phyloP scores from a whole-genome alignment of 1,140 invertebrate genomes.

The Chymomyza costata region DNA sequence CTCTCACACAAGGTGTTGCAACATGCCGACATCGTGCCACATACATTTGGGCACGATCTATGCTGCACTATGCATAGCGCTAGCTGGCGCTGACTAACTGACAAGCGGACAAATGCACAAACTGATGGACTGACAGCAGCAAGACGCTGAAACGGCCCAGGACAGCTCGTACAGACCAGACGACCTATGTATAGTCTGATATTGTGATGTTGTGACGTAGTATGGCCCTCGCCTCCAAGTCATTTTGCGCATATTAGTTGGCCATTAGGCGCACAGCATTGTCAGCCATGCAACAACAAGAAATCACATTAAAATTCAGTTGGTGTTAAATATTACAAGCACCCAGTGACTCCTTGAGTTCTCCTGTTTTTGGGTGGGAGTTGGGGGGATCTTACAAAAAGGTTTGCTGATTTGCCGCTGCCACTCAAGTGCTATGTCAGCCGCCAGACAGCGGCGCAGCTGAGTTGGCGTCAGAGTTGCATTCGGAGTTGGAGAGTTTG shows the following conservation, averaged over 20 bases:
- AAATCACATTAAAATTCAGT: slow-evolving; percentile 67
- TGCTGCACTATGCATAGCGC: slow-evolving; percentile 1
- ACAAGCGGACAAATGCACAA: no score
- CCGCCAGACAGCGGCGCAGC: slow-evolving; percentile 26
- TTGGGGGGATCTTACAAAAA: slow-evolving; percentile 50
- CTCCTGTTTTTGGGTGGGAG: background rate
- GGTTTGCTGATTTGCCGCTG: slow-evolving; percentile 63
- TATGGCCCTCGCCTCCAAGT: slow-evolving; percentile 65
- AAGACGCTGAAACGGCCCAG: slow-evolving; percentile 17
- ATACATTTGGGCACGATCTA: slow-evolving; percentile 30
- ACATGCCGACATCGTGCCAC: slow-evolving; percentile 7
- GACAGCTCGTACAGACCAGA: background rate
- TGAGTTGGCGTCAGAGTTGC: slow-evolving; percentile 23
- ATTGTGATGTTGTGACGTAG: slow-evolving; percentile 30
- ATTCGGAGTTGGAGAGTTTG: slow-evolving; percentile 23
- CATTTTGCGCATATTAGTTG: slow-evolving; percentile 71
- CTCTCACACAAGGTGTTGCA: slow-evolving; percentile 51
- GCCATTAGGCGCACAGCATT: slow-evolving; percentile 62
- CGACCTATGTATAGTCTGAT: background rate
- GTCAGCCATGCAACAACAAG: slow-evolving; percentile 32
- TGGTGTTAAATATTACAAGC: slow-evolving; percentile 71
- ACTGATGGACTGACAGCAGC: background rate
- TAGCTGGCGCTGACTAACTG: background rate
- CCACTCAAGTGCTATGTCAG: slow-evolving; percentile 47
- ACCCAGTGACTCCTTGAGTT: slow-evolving; percentile 13